Percentiles rank a stretch among this genome's conserved stretches.
Evolutionary conservation across 2,797 vertebrate species (phyloP).

Genomic region (Gambusia yucatana): DNA sequence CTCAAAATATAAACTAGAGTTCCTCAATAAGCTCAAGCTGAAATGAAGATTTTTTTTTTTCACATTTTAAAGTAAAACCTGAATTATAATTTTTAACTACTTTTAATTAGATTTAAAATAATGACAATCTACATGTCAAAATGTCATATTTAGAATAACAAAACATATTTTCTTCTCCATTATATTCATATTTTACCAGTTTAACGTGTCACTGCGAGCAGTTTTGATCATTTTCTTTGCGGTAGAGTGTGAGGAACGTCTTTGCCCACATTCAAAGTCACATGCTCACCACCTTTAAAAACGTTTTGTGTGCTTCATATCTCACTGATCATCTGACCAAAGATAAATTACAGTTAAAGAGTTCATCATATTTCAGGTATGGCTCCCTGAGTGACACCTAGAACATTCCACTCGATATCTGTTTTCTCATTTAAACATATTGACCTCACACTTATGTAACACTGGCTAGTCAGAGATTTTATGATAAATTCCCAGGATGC

Average conservation of each 20-base stretch:
- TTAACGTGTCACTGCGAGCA: background rate
- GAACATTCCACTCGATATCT: constrained; percentile 77
- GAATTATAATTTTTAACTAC: background rate
- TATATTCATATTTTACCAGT: background rate
- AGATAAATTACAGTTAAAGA: constrained; percentile 46
- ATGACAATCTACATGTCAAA: background rate
- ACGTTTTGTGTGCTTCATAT: constrained; percentile 14
- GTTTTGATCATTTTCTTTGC: background rate
- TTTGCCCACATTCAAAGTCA: background rate
- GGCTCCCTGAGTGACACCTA: constrained; percentile 19
- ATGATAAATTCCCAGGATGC: background rate
- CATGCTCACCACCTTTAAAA: background rate
- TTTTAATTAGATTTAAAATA: background rate
- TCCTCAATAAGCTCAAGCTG: background rate
- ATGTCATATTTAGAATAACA: background rate
- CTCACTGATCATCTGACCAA: constrained; percentile 26
- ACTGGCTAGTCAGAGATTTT: background rate
- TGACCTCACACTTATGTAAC: constrained; percentile 33
- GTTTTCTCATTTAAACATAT: constrained; percentile 7
- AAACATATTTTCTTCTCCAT: background rate
- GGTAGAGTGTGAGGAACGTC: background rate
- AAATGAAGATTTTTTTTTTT: background rate
- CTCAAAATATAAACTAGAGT: background rate
- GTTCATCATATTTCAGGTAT: constrained; percentile 26
- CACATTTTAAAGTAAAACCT: background rate